A percentile compares a stretch with the other conserved stretches of the same genome.
These are phyloP conservation scores for Sussaba pulchella DNA, from an alignment of 2,888 invertebrate species.

Conservation along the genomic window DNA sequence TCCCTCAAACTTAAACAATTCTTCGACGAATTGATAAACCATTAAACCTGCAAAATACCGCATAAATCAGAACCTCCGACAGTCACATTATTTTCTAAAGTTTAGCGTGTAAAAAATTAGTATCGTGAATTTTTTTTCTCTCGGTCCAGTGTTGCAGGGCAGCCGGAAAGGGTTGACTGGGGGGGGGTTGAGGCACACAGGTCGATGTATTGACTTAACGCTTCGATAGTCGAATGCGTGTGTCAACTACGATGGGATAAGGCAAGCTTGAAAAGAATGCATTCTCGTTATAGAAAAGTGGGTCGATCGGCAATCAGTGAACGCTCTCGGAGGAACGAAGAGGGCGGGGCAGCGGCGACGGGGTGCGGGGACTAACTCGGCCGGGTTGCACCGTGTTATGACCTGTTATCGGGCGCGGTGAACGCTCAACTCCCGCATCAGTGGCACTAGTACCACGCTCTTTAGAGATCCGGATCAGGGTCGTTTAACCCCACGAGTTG, in stretches of 20 bases:
- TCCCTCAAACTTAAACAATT: no score
- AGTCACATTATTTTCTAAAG: no score
- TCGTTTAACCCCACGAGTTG: constrained; percentile 52
- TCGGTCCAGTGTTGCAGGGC: no score
- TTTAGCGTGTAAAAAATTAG: no score
- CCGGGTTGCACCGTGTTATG: constrained; percentile 46
- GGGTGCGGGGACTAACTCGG: constrained; percentile 3
- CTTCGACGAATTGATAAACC: no score
- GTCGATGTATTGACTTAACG: neutral
- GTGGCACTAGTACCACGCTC: constrained; percentile 54
- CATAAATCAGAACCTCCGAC: no score
- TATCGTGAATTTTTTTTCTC: no score
- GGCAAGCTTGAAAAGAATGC: constrained; percentile 28
- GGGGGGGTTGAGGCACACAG: neutral
- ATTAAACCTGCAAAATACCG: no score
- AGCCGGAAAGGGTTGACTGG: neutral
- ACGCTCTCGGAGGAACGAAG: constrained; percentile 1
- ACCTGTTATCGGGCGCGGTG: constrained; percentile 43
- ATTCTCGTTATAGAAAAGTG: constrained; percentile 66
- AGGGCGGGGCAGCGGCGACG: neutral
- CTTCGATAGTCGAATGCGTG: constrained; percentile 21
- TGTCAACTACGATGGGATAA: constrained; percentile 20
- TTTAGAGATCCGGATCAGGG: constrained; percentile 65
- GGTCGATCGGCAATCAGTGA: constrained; percentile 53
- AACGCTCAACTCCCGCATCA: constrained; percentile 57